A percentile compares a stretch with the other conserved stretches of the same genome.
phyloP scores from a whole-genome alignment of 2,888 invertebrate species.

The Acanthopleura granulata region DNA sequence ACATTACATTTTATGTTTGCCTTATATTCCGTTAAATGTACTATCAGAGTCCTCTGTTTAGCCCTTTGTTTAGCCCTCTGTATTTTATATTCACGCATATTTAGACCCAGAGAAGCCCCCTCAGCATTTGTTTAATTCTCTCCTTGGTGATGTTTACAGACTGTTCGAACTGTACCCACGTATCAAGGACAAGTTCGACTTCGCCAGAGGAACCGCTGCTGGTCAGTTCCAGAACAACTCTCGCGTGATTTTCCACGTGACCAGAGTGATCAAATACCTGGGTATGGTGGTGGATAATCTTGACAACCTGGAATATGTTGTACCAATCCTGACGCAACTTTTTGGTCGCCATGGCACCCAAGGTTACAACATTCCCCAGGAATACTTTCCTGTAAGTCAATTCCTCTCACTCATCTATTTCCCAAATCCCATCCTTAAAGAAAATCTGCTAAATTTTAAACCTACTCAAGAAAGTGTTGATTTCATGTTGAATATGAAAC shows the following conservation, averaged over 20 bases:
- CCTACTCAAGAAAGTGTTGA: no score
- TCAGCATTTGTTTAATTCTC: no score
- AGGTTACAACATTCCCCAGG: slow-evolving; percentile 17
- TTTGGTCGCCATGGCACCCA: slow-evolving; percentile 18
- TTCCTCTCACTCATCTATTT: neutral
- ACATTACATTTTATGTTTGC: no score
- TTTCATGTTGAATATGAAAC: no score
- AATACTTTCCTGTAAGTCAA: slow-evolving; percentile 16
- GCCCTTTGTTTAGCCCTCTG: no score
- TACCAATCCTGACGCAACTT: slow-evolving; percentile 6
- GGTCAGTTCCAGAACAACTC: slow-evolving; percentile 10
- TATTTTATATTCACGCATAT: no score
- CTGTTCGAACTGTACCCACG: neutral
- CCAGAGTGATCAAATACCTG: neutral
- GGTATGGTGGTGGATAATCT: slow-evolving; percentile 11
- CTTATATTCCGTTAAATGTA: no score
- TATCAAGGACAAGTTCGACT: slow-evolving; percentile 1
- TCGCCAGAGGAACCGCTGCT: slow-evolving; percentile 5
- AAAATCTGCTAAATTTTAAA: no score
- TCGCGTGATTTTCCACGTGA: slow-evolving; percentile 7
- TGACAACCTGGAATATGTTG: slow-evolving; percentile 16
- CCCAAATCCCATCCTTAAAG: no score
- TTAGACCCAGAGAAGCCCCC: no score
- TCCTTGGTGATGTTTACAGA: neutral
- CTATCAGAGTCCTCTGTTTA: no score